Conservation (phyloP, 2,888 invertebrate species). For the Lasioglossum malachurum region DNA sequence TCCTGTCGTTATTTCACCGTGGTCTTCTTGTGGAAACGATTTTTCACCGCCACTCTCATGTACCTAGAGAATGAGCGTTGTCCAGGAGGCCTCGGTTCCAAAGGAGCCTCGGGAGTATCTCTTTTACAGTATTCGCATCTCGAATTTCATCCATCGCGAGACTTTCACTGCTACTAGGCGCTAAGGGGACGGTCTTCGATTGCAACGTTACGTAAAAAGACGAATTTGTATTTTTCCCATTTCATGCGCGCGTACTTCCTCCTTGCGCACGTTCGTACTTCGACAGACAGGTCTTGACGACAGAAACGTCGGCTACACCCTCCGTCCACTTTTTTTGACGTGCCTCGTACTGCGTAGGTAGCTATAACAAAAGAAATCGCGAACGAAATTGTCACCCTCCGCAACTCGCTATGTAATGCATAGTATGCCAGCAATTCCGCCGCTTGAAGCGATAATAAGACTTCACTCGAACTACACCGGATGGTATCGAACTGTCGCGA, state of each 20-base stretch:
- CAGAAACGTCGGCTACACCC: neutral
- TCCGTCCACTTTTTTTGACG: neutral
- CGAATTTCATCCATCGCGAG: slow-evolving; percentile 68
- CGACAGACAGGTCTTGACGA: neutral
- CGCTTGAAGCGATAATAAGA: neutral
- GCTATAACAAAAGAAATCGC: neutral
- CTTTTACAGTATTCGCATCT: slow-evolving; percentile 55
- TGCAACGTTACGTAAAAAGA: slow-evolving; percentile 70
- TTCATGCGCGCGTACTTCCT: slow-evolving; percentile 16
- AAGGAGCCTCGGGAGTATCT: neutral
- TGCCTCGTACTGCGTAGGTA: neutral
- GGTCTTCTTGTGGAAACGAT: neutral
- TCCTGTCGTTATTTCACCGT: neutral
- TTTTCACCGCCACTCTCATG: neutral
- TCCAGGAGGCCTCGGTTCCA: neutral
- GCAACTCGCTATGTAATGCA: neutral
- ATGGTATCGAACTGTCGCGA: neutral
- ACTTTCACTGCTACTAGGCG: slow-evolving; percentile 68
- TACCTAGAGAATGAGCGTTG: neutral
- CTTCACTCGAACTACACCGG: neutral
- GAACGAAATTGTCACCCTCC: neutral
- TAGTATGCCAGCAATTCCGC: neutral
- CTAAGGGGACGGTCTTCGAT: slow-evolving; percentile 64
- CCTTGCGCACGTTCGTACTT: slow-evolving; percentile 1
- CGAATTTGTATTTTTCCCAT: slow-evolving; percentile 37